A percentile compares a stretch with the other conserved stretches of the same genome.
These are phyloP conservation scores for Zootermopsis nevadensis DNA, from an alignment of 2,888 invertebrate genomes.

Conservation along the genomic window DNA sequence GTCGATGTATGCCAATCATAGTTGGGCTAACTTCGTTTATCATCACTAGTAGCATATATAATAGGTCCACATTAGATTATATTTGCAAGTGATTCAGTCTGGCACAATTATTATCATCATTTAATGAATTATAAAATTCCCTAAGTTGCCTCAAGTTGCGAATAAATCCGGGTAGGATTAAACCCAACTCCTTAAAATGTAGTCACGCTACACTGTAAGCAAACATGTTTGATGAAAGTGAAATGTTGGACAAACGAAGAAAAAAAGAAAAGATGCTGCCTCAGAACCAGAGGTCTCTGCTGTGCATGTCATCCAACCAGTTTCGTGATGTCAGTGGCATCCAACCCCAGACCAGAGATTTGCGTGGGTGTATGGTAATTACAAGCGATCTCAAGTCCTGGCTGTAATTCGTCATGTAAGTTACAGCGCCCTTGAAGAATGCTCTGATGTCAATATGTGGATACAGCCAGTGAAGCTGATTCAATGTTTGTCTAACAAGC, in stretches of 20 bases:
- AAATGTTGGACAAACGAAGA: neutral
- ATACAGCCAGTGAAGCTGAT: neutral
- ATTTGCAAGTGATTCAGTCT: too few relatives aligned
- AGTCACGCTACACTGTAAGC: neutral
- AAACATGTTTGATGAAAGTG: neutral
- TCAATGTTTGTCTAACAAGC: neutral
- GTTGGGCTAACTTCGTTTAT: too few relatives aligned
- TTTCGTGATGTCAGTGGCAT: neutral
- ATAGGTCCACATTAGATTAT: too few relatives aligned
- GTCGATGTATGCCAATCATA: too few relatives aligned
- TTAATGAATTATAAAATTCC: too few relatives aligned
- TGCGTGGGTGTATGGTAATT: neutral
- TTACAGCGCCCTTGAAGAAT: neutral
- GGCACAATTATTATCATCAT: too few relatives aligned
- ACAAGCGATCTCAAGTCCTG: neutral
- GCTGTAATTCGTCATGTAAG: neutral
- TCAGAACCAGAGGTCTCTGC: neutral
- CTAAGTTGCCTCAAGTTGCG: too few relatives aligned
- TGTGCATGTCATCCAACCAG: neutral
- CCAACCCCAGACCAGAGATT: neutral
- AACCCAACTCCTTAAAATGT: too few relatives aligned
- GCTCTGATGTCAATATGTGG: conserved; percentile 16
- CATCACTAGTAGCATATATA: too few relatives aligned
- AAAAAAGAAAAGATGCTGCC: too few relatives aligned
- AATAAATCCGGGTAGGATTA: too few relatives aligned